These are phyloP conservation scores for Leucoraja ocellata DNA, from an alignment of 2,797 vertebrate species.

Conservation along the genomic window DNA sequence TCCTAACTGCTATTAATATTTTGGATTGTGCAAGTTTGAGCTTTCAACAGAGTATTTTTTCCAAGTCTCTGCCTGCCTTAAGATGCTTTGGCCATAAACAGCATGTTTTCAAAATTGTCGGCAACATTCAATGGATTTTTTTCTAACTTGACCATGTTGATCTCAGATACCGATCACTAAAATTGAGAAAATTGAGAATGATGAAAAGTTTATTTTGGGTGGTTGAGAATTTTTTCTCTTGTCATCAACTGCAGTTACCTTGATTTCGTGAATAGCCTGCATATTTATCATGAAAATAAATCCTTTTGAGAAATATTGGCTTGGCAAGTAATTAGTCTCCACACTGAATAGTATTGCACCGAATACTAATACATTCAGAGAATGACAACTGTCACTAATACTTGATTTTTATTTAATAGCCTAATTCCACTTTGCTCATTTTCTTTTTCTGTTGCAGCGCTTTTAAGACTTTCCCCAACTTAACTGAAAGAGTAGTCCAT, in stretches of 20 bases:
- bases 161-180: not conserved
- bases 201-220: not conserved
- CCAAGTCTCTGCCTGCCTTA: not conserved
- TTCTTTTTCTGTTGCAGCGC: not conserved
- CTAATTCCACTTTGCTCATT: not conserved
- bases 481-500: not conserved
- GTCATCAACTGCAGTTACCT: not conserved
- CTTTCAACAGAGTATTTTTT: not conserved
- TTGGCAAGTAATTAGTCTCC: not conserved
- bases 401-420: not conserved
- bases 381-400: not conserved
- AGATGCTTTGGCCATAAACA: not conserved
- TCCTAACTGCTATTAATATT: not conserved
- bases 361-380: not conserved
- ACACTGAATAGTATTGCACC: not conserved
- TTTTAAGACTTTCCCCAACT: not conserved
- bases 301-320: not conserved
- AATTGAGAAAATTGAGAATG: not conserved
- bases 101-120: not conserved
- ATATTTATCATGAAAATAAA: not conserved
- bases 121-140: not conserved
- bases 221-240: not conserved
- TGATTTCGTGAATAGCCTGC: not conserved
- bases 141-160: not conserved
- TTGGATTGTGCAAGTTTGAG: not conserved